Conservation (phyloP, 2,113 vertebrate genomes). For the Chaetops frenatus region DNA sequence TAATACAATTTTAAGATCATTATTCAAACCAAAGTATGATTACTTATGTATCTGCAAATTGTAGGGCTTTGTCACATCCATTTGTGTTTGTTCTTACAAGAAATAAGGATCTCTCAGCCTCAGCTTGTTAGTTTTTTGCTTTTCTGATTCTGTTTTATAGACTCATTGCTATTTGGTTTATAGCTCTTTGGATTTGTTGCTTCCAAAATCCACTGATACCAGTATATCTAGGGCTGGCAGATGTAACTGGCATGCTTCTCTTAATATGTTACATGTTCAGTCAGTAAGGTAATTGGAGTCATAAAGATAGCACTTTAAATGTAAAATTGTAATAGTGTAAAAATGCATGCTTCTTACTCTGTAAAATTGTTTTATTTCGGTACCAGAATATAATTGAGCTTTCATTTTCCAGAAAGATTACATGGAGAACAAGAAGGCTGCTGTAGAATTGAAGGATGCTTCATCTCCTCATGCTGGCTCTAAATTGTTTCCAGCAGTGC, state of each 20-base stretch:
- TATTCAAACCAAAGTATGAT: not conserved
- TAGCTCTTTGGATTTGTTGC: not conserved
- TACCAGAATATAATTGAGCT: not conserved
- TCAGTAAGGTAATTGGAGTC: not conserved
- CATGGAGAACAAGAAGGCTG: constrained; percentile 87
- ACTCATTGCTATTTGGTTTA: not conserved
- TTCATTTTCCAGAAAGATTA: constrained; percentile 75
- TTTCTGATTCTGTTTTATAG: not conserved
- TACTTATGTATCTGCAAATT: not conserved
- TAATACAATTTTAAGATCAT: not conserved
- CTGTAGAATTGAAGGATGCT: constrained; percentile 87
- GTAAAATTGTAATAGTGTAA: not conserved
- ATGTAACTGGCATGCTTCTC: not conserved
- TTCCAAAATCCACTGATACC: not conserved
- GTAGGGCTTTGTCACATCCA: not conserved
- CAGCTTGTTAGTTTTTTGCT: not conserved
- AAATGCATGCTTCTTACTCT: accelerated
- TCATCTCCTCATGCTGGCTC: constrained; percentile 79
- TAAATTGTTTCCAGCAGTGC: constrained; percentile 73
- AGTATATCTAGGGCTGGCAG: not conserved
- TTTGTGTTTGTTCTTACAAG: not conserved
- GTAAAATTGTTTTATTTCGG: not conserved
- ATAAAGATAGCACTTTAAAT: not conserved
- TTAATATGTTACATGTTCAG: not conserved
- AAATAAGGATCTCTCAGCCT: not conserved